Evolutionary conservation across 2,888 invertebrate genomes (phyloP).

Genomic region (Dione vanillae): DNA sequence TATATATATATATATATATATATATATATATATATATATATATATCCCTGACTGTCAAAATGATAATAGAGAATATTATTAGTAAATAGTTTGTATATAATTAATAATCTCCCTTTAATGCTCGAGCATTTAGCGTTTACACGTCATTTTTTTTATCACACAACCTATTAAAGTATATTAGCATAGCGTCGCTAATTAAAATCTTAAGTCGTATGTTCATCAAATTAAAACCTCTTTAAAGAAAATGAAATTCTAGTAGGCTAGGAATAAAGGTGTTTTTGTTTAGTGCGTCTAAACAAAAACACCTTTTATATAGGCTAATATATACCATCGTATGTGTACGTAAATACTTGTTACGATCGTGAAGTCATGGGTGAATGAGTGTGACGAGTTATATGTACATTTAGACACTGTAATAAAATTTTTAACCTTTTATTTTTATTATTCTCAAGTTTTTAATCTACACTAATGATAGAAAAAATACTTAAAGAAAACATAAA

Average conservation of each 20-base stretch:
- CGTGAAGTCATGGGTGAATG: background rate
- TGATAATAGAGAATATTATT: no score
- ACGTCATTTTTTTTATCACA: background rate
- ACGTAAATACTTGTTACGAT: background rate
- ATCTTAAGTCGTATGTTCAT: background rate
- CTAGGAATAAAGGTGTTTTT: background rate
- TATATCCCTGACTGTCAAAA: no score
- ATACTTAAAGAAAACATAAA: no score
- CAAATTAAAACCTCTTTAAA: background rate
- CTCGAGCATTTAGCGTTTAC: background rate
- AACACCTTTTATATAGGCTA: background rate
- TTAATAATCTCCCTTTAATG: background rate
- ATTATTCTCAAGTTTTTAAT: no score
- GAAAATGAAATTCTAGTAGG: background rate
- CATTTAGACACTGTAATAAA: background rate
- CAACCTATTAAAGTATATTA: conserved; percentile 15
- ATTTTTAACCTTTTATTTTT: no score
- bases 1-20: no score
- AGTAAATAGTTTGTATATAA: background rate
- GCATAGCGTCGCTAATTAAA: conserved; percentile 20
- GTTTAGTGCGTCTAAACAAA: no score
- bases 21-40: no score
- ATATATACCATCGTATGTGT: background rate
- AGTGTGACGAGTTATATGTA: background rate
- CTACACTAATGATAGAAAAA: no score